Percentiles rank a stretch among this genome's conserved stretches.
Conservation (phyloP, 2,113 vertebrate genomes). For the Thoracochromis brauschi region DNA sequence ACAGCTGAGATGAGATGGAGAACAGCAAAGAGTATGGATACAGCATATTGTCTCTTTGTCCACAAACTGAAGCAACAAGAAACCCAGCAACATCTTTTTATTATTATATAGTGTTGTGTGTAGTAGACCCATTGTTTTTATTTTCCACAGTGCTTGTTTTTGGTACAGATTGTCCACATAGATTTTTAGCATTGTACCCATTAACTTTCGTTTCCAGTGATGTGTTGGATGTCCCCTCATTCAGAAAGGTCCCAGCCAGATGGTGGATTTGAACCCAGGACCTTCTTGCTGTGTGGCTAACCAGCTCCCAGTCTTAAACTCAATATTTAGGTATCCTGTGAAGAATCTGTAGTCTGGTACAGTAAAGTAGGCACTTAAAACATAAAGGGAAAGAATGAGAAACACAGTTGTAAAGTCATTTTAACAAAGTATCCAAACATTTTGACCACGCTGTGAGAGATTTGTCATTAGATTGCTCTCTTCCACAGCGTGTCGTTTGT, state of each 20-base stretch:
- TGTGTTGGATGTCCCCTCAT: background rate
- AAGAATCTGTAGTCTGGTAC: background rate
- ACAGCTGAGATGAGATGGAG: background rate
- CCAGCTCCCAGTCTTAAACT: background rate
- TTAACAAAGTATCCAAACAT: background rate
- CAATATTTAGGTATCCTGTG: background rate
- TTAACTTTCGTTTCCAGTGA: fast-evolving
- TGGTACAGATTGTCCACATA: background rate
- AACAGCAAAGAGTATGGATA: background rate
- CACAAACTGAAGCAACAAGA: background rate
- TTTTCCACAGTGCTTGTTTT: background rate
- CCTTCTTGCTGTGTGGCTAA: background rate
- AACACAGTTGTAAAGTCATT: background rate
- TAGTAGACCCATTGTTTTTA: background rate
- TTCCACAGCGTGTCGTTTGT: background rate
- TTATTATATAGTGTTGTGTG: background rate
- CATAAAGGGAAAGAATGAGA: background rate
- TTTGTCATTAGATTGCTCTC: background rate
- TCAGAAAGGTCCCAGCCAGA: background rate
- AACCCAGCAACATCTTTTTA: background rate
- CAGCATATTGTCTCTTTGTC: background rate
- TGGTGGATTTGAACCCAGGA: background rate
- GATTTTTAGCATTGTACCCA: background rate
- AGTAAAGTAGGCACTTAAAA: background rate
- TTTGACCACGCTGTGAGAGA: background rate